Evolutionary conservation across 1,140 invertebrate genomes (phyloP), one percentile per base, ranked within the genome.

Genomic region (Micrasema minimum): DNA sequence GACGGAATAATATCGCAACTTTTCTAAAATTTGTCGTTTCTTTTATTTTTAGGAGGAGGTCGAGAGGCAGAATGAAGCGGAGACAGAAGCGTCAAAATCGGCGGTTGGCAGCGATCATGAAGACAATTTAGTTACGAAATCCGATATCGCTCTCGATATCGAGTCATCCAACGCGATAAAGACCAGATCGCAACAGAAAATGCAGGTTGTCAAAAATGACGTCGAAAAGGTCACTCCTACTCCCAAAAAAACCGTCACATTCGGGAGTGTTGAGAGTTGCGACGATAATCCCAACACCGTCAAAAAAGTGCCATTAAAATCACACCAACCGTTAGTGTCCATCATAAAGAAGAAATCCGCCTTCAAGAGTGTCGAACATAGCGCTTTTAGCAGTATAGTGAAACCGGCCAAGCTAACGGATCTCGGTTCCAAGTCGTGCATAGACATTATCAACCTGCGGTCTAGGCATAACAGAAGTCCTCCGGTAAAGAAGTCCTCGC

Each of bases 221-320:
- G 14, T 43, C 18, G 72, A 75, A 12, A 83, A 76, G 73, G 65
- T 31, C 46, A 81, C 82, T 78, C 77, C 79, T 31, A 82, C 82
- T 79, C 81, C 82, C 20, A 85, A 85, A 68, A 85, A 85, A 78
- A 85, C 83, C 50, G 83, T 85, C 14, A 85, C 83, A 50, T 85
- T 85, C 80, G 83, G 83, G 38, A 82, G 79, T 48, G 83, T 85
- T 41, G 83, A 85, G 71, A 84, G 82, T 62, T 85, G 83, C 78
- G 80, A 82, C 74, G 83, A 85, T 75, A 79, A 81, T 67, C 82
- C 82, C 66, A 80, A 84, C 53, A 79, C 81, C 50, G 62, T 83
- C 18, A 84, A 82, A 72, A 83, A 81, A 67, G 75, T 82, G 68
- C 83, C 83, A 16, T 76, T 78, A 45, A 85, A 84, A 78, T 79